A percentile compares a stretch with the other conserved stretches of the same genome.
phyloP scores from a whole-genome alignment of 2,797 vertebrate genomes.

The Danio albolineatus region DNA sequence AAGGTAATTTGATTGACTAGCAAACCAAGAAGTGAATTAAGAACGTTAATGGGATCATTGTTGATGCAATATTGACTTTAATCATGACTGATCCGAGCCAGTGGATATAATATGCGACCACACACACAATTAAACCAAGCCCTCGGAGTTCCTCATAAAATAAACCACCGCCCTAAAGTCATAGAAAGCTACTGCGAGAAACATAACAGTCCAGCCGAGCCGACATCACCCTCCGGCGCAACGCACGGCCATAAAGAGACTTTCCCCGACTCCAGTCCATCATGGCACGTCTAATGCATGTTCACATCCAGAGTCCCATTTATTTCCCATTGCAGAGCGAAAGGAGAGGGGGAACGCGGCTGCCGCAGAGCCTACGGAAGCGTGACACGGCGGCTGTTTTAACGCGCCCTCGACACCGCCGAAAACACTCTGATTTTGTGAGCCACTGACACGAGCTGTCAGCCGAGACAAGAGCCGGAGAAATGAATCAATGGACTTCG shows the following conservation, averaged over 20 bases:
- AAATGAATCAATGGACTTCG: constrained; percentile 55
- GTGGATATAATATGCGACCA: constrained; percentile 1
- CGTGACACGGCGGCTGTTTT: constrained; percentile 38
- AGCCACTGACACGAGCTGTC: constrained; percentile 55
- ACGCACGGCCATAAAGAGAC: constrained; percentile 49
- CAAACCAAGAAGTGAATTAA: not conserved
- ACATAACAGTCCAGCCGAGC: constrained; percentile 6
- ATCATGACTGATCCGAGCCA: constrained; percentile 17
- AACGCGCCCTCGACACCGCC: constrained; percentile 24
- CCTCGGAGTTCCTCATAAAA: not conserved
- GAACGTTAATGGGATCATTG: not conserved
- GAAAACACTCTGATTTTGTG: constrained; percentile 52
- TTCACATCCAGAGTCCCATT: constrained; percentile 43
- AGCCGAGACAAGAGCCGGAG: constrained; percentile 66
- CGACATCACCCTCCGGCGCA: constrained; percentile 42
- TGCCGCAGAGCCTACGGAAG: constrained; percentile 48
- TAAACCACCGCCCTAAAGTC: constrained; percentile 16
- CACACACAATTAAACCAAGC: constrained; percentile 12
- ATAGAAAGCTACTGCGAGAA: constrained; percentile 39
- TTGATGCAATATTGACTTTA: constrained; percentile 11
- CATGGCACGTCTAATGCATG: constrained; percentile 45
- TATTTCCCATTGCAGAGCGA: constrained; percentile 43
- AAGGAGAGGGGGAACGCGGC: not conserved
- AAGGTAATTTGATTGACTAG: not conserved
- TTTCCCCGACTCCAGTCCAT: constrained; percentile 53